These are phyloP conservation scores for Drosophila nigricruria DNA, from an alignment of 2,888 invertebrate genomes.

Conservation along the genomic window DNA sequence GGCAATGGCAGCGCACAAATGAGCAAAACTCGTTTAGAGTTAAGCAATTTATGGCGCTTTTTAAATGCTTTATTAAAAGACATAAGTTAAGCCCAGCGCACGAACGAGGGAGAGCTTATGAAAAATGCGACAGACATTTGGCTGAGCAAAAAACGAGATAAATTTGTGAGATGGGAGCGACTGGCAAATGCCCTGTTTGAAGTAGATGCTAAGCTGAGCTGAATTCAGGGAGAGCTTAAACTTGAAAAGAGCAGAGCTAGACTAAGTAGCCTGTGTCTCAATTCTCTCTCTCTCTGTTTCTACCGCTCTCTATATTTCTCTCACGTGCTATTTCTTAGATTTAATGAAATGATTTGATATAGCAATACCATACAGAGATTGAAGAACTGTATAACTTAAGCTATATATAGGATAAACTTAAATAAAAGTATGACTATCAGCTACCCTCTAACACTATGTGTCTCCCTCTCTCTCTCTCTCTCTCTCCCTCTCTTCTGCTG, in stretches of 20 bases:
- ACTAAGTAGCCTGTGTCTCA: too few species aligned
- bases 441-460: too few species aligned
- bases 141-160: not conserved
- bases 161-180: not conserved
- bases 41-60: slow-evolving; percentile 72
- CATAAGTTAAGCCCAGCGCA: slow-evolving; percentile 57
- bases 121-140: slow-evolving; percentile 36
- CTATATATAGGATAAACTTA: too few species aligned
- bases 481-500: too few species aligned
- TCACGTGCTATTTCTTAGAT: too few species aligned
- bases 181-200: slow-evolving; percentile 13
- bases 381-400: too few species aligned
- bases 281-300: not conserved
- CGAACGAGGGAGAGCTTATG: slow-evolving; percentile 40
- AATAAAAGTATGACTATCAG: too few species aligned
- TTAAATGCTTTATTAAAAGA: slow-evolving; percentile 77
- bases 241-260: not conserved
- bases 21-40: slow-evolving; percentile 64
- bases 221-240: too few species aligned
- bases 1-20: slow-evolving; percentile 52
- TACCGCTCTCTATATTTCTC: too few species aligned
- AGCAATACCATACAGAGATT: too few species aligned
- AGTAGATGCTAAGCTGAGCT: too few species aligned
- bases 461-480: not conserved
- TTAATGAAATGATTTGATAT: too few species aligned